Base-by-base conservation (phyloP, 1,140 invertebrate genomes). In the Tetramorium alpestre region DNA sequence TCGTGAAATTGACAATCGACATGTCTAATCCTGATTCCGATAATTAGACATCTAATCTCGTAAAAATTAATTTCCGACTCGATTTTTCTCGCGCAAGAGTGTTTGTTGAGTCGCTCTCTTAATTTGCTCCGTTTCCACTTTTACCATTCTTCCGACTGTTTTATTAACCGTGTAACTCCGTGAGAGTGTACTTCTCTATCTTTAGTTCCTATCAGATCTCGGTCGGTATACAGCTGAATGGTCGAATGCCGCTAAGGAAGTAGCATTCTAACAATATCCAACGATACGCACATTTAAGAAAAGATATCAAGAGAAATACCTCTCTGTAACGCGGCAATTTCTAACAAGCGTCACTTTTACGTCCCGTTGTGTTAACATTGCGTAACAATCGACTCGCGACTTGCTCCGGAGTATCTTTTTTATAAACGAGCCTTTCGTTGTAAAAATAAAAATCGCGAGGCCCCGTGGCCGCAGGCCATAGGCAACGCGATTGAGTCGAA, bases 241-340 rank as follows among this genome's bases (percentile, higher is more conserved):
- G 51, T 72, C 51, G 51, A 82, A 72, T 60, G 65, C 38, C 41
- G 77, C 41, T 47, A 82, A 73, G 13, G 41, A 82, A 82, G 25
- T 33, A 33, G 47, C 22, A 13, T 11, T 44, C 10, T 16, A 69
- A 80, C 22, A 41, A 54, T 28, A 41, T 41, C 25, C 8, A 25
- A 67, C 22, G n/a, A 49, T 33, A 41, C 28, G 16, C 25, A 7
- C n/a, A 25, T 47, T 28, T 22, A 18, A 38, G 13, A 44, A 65
- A 6, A 67, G 25, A 28, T 6, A 2, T 85, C 28, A 5, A 49
- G 25, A 47, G 33, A 11, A 58, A 33, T 67, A 11, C 16, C n/a
- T 70, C 38, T 11, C 8, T 25, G 13, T 44, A 10, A 49, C n/a
- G 72, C 33, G 13, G 11, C 16, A 62, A 28, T 28, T 3, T 47